Percentiles rank a stretch among this genome's conserved stretches.
These are phyloP conservation scores for Xiphophorus couchianus DNA, from an alignment of 2,113 vertebrate genomes.

Conservation along the genomic window DNA sequence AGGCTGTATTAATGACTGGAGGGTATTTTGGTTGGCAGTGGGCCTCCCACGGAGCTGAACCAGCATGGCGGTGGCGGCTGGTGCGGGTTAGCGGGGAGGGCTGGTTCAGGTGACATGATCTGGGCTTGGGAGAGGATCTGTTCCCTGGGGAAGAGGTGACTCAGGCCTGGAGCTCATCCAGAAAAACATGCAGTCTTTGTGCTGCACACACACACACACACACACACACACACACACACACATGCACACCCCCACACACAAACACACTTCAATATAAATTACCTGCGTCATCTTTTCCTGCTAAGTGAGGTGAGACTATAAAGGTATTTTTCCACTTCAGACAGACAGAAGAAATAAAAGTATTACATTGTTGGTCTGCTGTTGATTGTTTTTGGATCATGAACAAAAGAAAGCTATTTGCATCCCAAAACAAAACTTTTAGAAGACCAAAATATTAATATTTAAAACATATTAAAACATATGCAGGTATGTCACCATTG, in stretches of 20 bases:
- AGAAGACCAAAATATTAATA: not conserved
- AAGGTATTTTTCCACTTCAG: constrained; percentile 34
- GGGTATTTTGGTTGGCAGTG: constrained; percentile 7
- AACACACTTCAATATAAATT: not conserved
- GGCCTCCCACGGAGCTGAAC: constrained; percentile 9
- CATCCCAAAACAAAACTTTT: not conserved
- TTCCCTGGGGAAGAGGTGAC: constrained; percentile 41
- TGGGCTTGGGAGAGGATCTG: constrained; percentile 38
- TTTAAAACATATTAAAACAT: not conserved
- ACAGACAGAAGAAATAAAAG: not conserved
- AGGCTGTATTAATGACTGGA: constrained; percentile 30
- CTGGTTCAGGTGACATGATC: constrained; percentile 48
- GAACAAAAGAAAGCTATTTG: not conserved
- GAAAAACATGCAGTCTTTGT: constrained; percentile 10
- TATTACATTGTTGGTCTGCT: not conserved
- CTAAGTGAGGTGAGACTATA: constrained; percentile 6
- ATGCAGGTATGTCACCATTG: not conserved
- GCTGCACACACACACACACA: not conserved
- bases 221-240: constrained; percentile 2
- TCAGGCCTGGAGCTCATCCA: constrained; percentile 44
- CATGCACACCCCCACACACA: not conserved
- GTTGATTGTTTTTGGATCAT: not conserved
- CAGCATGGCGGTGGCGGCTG: constrained; percentile 3
- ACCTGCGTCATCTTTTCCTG: constrained; percentile 35
- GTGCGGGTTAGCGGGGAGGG: not conserved